Evolutionary conservation across 2,888 invertebrate genomes (phyloP), one percentile per base, ranked within the genome.

Genomic region (Xestoiulus laeticollis): DNA sequence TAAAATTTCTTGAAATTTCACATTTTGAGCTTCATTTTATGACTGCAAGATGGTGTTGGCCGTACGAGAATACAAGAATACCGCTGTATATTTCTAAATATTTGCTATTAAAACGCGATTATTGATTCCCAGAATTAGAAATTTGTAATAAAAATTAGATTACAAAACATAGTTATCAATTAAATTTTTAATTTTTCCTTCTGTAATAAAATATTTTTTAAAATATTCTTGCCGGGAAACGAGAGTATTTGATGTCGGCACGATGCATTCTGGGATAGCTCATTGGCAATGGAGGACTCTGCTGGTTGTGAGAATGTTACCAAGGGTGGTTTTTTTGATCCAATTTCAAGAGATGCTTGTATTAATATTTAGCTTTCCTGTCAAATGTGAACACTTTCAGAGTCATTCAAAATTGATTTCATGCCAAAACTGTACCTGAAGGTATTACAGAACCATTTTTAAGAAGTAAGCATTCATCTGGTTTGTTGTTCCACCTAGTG

Each of bases 231-330:
- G 68, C 26, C 12, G 68, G 68, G 4, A 10, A 26, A 68, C 68
- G 68, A 68, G 68, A 26, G 5, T 68, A 68, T 68, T 26, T 8
- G 6, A 22, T 1, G 26, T 4, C 26, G 1, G 10, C 68, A 26
- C 68, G 22, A n/a, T 68, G 68, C 68, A 68, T 68, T 68, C 68
- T 68, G 68, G 68, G 68, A 68, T 68, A 22, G 68, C 26, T 8
- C 68, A 26, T 68, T 68, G 68, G 68, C 68, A 68, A 68, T 68
- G 68, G 68, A 68, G 68, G 68, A 68, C 26, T 68, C 26, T 22
- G n/a, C 68, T 68, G 68, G 22, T 8, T n/a, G 2, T 22, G 26
- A 68, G 26, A 68, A 68, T 68, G 68, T n/a, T 26, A 26, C 22
- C 68, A 26, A 26, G 68, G 26, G 26, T 68, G 68, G 68, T 26